phyloP scores from a whole-genome alignment of 2,888 invertebrate genomes.

The Tiphia femorata region DNA sequence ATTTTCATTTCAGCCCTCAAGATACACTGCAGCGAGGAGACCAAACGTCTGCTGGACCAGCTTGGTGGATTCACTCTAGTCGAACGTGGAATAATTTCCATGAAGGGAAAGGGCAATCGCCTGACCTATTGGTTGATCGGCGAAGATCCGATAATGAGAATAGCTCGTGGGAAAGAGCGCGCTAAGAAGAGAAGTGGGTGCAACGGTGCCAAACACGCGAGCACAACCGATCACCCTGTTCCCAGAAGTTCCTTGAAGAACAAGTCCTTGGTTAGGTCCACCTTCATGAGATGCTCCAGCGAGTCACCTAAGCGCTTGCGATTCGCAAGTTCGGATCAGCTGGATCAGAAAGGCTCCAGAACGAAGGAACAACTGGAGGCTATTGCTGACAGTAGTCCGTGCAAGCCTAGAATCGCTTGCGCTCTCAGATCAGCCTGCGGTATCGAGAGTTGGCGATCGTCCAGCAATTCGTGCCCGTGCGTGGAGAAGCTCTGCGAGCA shows the following conservation, averaged over 20 bases:
- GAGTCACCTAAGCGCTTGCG: conserved; percentile 87
- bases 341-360: conserved; percentile 73
- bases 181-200: conserved; percentile 47
- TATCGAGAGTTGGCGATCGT: conserved; percentile 60
- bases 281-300: conserved; percentile 77
- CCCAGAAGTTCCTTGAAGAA: conserved; percentile 81
- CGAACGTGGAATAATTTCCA: conserved; percentile 82
- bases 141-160: conserved; percentile 76
- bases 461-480: conserved; percentile 81
- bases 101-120: conserved; percentile 89
- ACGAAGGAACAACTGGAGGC: conserved; percentile 70
- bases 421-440: conserved; percentile 56
- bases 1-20: conserved; percentile 74
- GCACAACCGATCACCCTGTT: conserved; percentile 52
- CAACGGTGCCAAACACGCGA: conserved; percentile 10
- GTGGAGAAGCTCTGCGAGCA: conserved; percentile 72
- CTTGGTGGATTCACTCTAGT: conserved; percentile 82
- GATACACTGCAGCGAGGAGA: conserved; percentile 86
- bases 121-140: conserved; percentile 87
- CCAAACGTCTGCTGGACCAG: conserved; percentile 77
- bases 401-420: conserved; percentile 69
- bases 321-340: conserved; percentile 80
- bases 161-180: conserved; percentile 71
- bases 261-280: conserved; percentile 70
- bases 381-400: conserved; percentile 73